Evolutionary conservation across 2,888 invertebrate species (phyloP), one percentile per base, ranked within the genome.

Genomic region (Papilio demoleus): DNA sequence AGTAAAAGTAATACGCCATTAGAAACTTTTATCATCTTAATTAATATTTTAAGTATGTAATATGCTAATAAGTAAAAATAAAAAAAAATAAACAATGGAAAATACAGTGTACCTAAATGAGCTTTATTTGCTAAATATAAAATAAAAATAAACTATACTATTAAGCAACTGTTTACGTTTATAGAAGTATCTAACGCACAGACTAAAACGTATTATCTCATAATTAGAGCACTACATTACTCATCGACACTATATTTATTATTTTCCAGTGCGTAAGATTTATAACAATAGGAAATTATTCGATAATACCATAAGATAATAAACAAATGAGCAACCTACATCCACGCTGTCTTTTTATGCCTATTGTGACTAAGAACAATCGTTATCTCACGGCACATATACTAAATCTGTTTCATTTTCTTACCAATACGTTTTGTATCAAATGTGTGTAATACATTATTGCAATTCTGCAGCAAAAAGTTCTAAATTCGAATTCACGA

Each of bases 401-500:
- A 74, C 77, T 77, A 76, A 76, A 74, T 72, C 72, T 71, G 76
- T 77, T 77, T 79, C 78, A 78, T 65, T 64, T 65, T 68, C 50
- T 58, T 56, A 66, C n/a, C n/a, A n/a, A n/a, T 42, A 27, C 27
- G 42, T 53, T 62, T 40, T 40, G 34, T 14, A 19, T 27, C n/a
- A 42, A 56, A 9, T 38, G 17, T 45, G 17, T 61, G 40, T 50
- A 59, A 63, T 67, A 65, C 58, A 11, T 27, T 73, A 70, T 61
- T 60, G 65, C 61, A 74, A 62, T 19, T 19, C 68, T 62, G 71
- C 70, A 76, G 64, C 59, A 82, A 82, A 80, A 80, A 75, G 76
- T 77, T 75, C 72, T 78, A 79, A 77, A 81, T 83, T 80, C 76
- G 79, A 79, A 85, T 86, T 81, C 83, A 78, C 73, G 71, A 71